These are phyloP conservation scores for Falco cherrug DNA, from an alignment of 2,797 vertebrate species.

Conservation along the genomic window DNA sequence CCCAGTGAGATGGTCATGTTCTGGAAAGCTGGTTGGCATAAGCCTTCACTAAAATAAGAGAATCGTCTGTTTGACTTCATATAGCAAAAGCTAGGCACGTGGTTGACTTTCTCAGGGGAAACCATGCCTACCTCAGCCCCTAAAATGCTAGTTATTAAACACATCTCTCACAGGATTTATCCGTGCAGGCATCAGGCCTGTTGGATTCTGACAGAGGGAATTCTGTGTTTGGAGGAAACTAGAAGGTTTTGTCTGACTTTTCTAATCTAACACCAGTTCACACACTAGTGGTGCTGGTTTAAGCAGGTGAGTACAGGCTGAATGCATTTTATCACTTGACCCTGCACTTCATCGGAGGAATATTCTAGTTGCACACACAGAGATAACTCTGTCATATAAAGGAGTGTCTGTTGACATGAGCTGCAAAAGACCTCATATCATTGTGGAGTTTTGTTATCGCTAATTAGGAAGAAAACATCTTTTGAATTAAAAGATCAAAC, in stretches of 20 bases:
- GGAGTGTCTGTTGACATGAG: not conserved
- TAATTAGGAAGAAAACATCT: not conserved
- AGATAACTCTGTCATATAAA: not conserved
- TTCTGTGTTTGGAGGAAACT: not conserved
- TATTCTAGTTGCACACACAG: not conserved
- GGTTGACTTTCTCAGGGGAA: not conserved
- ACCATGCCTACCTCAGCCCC: not conserved
- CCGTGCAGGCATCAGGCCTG: rapidly evolving
- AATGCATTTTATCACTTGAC: not conserved
- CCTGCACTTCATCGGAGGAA: not conserved
- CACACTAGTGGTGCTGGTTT: not conserved
- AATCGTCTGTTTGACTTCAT: not conserved
- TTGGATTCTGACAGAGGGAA: not conserved
- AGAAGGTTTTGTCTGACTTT: not conserved
- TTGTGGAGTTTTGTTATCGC: not conserved
- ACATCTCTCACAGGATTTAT: not conserved
- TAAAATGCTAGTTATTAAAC: not conserved
- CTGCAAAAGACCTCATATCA: not conserved
- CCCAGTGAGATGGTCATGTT: not conserved
- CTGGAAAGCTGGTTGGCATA: not conserved
- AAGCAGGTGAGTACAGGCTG: not conserved
- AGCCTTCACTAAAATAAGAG: not conserved
- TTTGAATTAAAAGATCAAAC: not conserved
- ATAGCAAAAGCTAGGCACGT: not conserved
- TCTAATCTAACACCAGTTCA: not conserved